A percentile compares a stretch with the other conserved stretches of the same genome.
Evolutionary conservation across 2,113 vertebrate genomes (phyloP).

Genomic region (Tursiops truncatus): DNA sequence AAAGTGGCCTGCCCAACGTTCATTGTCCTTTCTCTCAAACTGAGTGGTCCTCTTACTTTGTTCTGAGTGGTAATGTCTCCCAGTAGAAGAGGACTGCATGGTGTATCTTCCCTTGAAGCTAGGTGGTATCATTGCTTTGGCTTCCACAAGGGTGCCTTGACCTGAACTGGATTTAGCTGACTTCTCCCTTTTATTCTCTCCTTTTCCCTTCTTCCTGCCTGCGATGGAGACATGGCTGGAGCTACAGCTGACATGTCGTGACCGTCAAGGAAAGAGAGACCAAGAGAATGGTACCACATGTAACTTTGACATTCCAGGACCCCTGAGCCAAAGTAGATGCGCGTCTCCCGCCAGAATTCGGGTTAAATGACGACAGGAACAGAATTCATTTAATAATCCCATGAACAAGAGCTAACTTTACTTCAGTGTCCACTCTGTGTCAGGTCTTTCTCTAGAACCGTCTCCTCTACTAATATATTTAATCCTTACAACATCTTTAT

Average conservation of each 20-base stretch:
- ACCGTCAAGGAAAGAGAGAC: not conserved
- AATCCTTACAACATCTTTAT: too few species aligned
- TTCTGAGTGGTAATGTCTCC: not conserved
- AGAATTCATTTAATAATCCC: too few species aligned
- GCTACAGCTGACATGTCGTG: not conserved
- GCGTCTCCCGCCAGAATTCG: not conserved
- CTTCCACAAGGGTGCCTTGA: not conserved
- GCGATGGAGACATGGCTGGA: not conserved
- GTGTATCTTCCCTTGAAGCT: not conserved
- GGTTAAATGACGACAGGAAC: too few species aligned
- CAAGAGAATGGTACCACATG: not conserved
- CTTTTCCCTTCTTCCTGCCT: not conserved
- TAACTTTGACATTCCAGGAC: not conserved
- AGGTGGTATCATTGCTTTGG: too few species aligned
- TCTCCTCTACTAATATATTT: too few species aligned
- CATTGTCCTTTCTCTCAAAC: not conserved
- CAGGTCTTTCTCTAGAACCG: too few species aligned
- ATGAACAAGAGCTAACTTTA: too few species aligned
- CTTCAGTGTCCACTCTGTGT: too few species aligned
- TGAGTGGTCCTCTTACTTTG: not conserved
- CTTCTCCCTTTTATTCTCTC: not conserved
- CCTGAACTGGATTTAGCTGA: not conserved
- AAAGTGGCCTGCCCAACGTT: not conserved
- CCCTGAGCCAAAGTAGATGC: too few species aligned
- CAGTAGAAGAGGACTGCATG: accelerated